Conservation (phyloP, 2,888 invertebrate species). For the Mactromeris polynyma region DNA sequence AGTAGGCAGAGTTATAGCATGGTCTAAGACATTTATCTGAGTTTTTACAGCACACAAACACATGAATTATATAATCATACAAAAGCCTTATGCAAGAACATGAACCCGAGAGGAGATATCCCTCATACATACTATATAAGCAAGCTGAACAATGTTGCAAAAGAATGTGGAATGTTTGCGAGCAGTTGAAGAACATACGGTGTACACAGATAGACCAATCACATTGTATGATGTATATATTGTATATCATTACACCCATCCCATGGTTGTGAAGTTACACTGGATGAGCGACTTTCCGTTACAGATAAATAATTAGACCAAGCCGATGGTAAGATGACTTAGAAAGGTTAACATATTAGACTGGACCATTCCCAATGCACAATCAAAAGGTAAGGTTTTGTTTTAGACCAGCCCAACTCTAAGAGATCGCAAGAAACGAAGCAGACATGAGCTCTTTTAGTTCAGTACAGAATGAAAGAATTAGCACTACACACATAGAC, state of each 20-base stretch:
- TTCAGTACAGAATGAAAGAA: too few relatives aligned
- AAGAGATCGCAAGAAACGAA: too few relatives aligned
- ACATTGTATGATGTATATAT: not conserved
- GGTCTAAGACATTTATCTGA: too few relatives aligned
- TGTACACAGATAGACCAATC: not conserved
- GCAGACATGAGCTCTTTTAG: too few relatives aligned
- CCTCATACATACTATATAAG: not conserved
- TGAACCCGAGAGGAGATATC: not conserved
- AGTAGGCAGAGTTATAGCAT: too few relatives aligned
- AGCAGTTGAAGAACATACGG: not conserved
- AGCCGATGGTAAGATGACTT: too few relatives aligned
- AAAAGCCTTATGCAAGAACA: not conserved
- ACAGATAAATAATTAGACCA: too few relatives aligned
- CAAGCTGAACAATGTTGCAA: conserved; percentile 7
- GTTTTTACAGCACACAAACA: not conserved
- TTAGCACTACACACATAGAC: too few relatives aligned
- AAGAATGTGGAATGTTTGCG: conserved; percentile 2
- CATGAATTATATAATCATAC: not conserved
- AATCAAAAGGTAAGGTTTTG: not conserved
- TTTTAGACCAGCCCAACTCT: not conserved
- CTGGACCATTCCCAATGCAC: not conserved
- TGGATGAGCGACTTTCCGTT: not conserved
- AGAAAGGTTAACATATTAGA: not conserved
- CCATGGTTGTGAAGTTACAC: not conserved
- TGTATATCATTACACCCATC: not conserved